Evolutionary conservation across 2,113 vertebrate species (phyloP).

Genomic region (Mellivora capensis): DNA sequence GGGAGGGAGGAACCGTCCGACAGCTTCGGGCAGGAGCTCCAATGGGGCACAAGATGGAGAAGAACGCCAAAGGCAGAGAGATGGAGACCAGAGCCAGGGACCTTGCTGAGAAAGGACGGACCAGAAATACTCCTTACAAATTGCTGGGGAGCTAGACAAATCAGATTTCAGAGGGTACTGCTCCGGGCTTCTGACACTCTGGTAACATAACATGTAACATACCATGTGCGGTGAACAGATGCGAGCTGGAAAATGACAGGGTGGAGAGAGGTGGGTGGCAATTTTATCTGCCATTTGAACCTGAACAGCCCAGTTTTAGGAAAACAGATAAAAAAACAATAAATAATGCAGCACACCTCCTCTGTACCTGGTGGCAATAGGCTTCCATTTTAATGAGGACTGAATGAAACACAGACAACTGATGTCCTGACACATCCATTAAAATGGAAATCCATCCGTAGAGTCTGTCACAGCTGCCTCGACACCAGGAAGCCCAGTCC

Average conservation of each 20-base stretch:
- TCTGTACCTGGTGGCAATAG: background rate
- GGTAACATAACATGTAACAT: slow-evolving; percentile 43
- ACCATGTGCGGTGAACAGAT: slow-evolving; percentile 38
- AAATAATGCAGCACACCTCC: slow-evolving; percentile 50
- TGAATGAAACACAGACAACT: slow-evolving; percentile 4
- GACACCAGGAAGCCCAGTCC: background rate
- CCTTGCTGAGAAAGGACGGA: background rate
- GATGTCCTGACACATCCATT: slow-evolving; percentile 20
- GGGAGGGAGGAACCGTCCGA: background rate
- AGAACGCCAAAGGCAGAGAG: background rate
- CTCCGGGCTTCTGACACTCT: slow-evolving; percentile 1
- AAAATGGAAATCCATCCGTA: slow-evolving; percentile 49
- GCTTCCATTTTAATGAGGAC: slow-evolving; percentile 56
- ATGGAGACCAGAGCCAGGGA: background rate
- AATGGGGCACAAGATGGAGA: background rate
- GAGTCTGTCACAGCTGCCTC: background rate
- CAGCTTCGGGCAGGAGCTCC: background rate
- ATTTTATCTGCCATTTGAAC: slow-evolving; percentile 70
- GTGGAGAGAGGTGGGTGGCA: slow-evolving; percentile 61
- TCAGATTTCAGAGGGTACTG: background rate
- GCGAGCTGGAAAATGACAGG: slow-evolving; percentile 59
- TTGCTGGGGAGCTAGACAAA: slow-evolving; percentile 24
- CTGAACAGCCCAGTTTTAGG: slow-evolving; percentile 56
- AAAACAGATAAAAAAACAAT: slow-evolving; percentile 56
- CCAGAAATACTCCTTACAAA: background rate